Evolutionary conservation across 1,140 invertebrate species (phyloP).

Genomic region (Drosophila ercepeae): DNA sequence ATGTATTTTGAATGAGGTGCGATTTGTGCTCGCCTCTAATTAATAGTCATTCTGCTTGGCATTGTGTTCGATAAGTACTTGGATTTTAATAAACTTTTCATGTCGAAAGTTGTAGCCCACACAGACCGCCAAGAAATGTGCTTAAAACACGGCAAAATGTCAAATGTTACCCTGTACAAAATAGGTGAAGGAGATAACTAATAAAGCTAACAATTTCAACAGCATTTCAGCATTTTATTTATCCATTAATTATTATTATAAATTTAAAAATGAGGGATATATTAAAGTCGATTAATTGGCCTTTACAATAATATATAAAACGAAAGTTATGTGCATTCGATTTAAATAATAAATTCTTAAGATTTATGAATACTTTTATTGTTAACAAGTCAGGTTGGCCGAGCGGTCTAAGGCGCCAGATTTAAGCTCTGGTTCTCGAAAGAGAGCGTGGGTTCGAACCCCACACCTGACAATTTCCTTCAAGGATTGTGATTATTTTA

Average conservation of each 20-base stretch:
- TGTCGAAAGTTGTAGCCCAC: conserved; percentile 45
- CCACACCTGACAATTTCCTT: not conserved
- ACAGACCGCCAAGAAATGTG: conserved; percentile 9
- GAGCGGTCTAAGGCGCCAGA: conserved; percentile 6
- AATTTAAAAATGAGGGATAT: not conserved
- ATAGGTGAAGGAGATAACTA: not conserved
- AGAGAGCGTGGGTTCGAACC: conserved; percentile 6
- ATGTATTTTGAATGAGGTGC: conserved; percentile 51
- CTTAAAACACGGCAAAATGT: conserved; percentile 38
- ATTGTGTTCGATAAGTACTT: conserved; percentile 55
- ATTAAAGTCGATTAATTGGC: not conserved
- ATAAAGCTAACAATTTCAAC: not conserved
- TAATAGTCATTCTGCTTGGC: conserved; percentile 35
- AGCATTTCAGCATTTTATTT: no score
- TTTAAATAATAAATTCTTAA: conserved; percentile 7
- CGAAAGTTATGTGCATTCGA: conserved; percentile 1
- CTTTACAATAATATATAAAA: not conserved
- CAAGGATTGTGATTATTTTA: no score
- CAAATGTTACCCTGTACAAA: conserved; percentile 42
- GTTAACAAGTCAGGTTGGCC: not conserved
- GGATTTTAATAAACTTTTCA: conserved; percentile 38
- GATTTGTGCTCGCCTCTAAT: conserved; percentile 62
- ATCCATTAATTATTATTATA: not conserved
- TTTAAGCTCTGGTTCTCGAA: conserved; percentile 3
- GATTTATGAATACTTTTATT: not conserved